A percentile compares a stretch with the other conserved stretches of the same genome.
These are phyloP conservation scores for Syndactyla subalaris DNA, from an alignment of 2,797 vertebrate species.

Conservation along the genomic window DNA sequence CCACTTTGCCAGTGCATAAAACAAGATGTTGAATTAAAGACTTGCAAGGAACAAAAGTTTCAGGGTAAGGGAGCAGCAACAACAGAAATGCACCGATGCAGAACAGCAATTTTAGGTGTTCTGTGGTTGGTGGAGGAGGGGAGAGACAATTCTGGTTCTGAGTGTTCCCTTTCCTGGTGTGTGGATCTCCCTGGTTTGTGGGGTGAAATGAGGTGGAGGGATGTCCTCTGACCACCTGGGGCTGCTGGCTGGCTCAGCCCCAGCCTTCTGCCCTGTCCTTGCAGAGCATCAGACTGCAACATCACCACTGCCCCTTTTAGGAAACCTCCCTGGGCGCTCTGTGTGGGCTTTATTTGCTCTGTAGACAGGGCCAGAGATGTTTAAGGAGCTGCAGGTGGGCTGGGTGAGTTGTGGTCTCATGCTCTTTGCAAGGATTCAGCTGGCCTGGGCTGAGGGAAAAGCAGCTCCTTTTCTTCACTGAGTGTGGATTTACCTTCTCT, in stretches of 20 bases:
- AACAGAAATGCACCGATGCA: no score
- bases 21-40: not conserved
- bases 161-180: rapidly evolving
- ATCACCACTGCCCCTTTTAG: rapidly evolving
- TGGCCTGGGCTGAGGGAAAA: not conserved
- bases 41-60: not conserved
- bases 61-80: not conserved
- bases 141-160: not conserved
- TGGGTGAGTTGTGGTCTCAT: not conserved
- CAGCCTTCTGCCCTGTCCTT: not conserved
- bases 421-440: rapidly evolving
- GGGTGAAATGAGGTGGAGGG: not conserved
- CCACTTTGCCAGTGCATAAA: not conserved
- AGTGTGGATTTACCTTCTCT: not conserved
- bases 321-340: rapidly evolving
- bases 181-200: not conserved
- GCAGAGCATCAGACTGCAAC: not conserved
- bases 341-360: not conserved
- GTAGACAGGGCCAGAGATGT: no score
- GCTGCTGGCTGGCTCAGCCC: not conserved
- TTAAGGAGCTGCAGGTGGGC: not conserved
- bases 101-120: not conserved
- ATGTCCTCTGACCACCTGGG: not conserved
- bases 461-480: not conserved
- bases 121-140: no score